Conservation (phyloP, 2,797 vertebrate species). For the Urophycis tenuis region DNA sequence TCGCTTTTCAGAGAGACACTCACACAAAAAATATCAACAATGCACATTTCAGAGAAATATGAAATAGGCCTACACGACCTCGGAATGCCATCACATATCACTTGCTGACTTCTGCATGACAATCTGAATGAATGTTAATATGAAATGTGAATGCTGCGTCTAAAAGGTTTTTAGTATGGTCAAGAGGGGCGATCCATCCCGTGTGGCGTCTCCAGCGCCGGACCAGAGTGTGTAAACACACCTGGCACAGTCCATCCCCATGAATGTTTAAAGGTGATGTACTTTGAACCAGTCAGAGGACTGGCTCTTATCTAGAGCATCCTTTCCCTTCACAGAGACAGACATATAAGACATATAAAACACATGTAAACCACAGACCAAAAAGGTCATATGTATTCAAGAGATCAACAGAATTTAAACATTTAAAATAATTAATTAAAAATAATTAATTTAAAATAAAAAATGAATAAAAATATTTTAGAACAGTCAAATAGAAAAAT, state of each 20-base stretch:
- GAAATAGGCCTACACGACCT: not conserved
- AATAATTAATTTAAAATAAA: too few species aligned
- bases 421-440: not conserved
- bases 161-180: not conserved
- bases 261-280: constrained; percentile 43
- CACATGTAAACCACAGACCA: not conserved
- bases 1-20: not conserved
- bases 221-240: constrained; percentile 67
- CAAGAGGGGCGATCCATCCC: not conserved
- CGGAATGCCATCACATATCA: not conserved
- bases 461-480: too few species aligned
- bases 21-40: not conserved
- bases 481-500: not conserved
- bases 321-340: not conserved
- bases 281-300: constrained; percentile 57
- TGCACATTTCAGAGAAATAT: not conserved
- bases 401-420: not conserved
- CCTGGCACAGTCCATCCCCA: constrained; percentile 51
- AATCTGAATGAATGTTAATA: not conserved
- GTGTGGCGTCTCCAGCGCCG: constrained; percentile 3
- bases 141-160: not conserved
- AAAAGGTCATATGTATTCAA: not conserved
- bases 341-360: not conserved
- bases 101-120: not conserved
- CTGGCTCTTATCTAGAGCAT: not conserved